Percentiles rank a stretch among this genome's conserved stretches.
These are phyloP conservation scores for Diaphora mendica DNA, from an alignment of 2,888 invertebrate species.

Conservation along the genomic window DNA sequence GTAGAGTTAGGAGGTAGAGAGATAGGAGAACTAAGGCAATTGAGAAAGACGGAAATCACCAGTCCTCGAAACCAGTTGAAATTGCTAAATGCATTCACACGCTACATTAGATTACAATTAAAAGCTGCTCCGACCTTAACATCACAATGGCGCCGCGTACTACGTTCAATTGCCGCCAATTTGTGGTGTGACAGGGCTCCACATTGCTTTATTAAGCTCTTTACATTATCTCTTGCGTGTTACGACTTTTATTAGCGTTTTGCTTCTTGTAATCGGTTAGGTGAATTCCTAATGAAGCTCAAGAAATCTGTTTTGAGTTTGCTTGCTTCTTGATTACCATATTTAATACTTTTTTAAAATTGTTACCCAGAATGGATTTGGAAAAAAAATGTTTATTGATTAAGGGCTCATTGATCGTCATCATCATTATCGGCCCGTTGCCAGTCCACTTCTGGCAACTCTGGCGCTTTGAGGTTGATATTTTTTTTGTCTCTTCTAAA, in stretches of 20 bases:
- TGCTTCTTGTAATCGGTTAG: conserved; percentile 6
- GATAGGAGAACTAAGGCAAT: not conserved
- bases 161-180: conserved; percentile 54
- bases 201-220: conserved; percentile 28
- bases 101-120: conserved; percentile 53
- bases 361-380: no score
- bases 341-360: no score
- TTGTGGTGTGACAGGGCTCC: conserved; percentile 45
- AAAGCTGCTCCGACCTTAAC: conserved; percentile 31
- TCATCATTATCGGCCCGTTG: no score
- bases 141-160: conserved; percentile 45
- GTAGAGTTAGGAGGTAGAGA: not conserved
- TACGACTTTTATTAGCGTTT: conserved; percentile 14
- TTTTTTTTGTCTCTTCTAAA: no score
- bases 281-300: not conserved
- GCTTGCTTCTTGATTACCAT: not conserved
- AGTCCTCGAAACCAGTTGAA: conserved; percentile 18
- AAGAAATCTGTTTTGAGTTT: not conserved
- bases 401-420: no score
- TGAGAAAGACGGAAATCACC: not conserved
- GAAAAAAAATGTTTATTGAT: no score
- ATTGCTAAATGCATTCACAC: conserved; percentile 37
- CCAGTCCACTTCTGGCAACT: no score
- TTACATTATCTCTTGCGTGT: conserved; percentile 30
- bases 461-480: no score